Evolutionary conservation across 2,888 invertebrate genomes (phyloP).

Genomic region (Leucoptera coffeella): DNA sequence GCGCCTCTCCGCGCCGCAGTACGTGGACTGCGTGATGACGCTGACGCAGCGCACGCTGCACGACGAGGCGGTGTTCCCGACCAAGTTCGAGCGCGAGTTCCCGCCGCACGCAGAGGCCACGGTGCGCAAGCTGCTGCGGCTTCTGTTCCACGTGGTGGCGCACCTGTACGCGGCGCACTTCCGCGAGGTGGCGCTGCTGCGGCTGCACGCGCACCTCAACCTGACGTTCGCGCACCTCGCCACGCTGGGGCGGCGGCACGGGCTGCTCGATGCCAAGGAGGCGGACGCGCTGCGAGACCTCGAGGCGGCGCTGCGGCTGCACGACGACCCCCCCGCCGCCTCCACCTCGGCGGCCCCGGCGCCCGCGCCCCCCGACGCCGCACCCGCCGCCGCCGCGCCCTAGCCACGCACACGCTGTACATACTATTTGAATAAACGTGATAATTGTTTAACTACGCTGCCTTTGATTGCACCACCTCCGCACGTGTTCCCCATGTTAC

Average conservation of each 20-base stretch:
- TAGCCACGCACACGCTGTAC: too few species aligned
- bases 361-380: constrained; percentile 2
- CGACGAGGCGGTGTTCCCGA: constrained; percentile 95
- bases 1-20: constrained; percentile 94
- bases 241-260: constrained; percentile 76
- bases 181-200: constrained; percentile 88
- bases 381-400: constrained; percentile 4
- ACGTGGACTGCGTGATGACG: constrained; percentile 98
- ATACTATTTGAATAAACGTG: too few species aligned
- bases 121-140: constrained; percentile 92
- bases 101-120: constrained; percentile 90
- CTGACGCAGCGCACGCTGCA: constrained; percentile 95
- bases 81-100: constrained; percentile 96
- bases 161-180: constrained; percentile 98
- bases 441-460: too few species aligned
- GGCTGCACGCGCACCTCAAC: constrained; percentile 94
- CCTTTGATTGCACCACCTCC: too few species aligned
- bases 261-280: constrained; percentile 91
- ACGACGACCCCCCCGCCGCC: constrained; percentile 22
- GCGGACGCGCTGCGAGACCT: constrained; percentile 78
- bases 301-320: constrained; percentile 70
- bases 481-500: too few species aligned
- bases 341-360: constrained; percentile 31
- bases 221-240: constrained; percentile 96
- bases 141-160: constrained; percentile 96